A percentile compares a stretch with the other conserved stretches of the same genome.
Evolutionary conservation across 2,888 invertebrate genomes (phyloP).

Genomic region (Zelleria hepariella): DNA sequence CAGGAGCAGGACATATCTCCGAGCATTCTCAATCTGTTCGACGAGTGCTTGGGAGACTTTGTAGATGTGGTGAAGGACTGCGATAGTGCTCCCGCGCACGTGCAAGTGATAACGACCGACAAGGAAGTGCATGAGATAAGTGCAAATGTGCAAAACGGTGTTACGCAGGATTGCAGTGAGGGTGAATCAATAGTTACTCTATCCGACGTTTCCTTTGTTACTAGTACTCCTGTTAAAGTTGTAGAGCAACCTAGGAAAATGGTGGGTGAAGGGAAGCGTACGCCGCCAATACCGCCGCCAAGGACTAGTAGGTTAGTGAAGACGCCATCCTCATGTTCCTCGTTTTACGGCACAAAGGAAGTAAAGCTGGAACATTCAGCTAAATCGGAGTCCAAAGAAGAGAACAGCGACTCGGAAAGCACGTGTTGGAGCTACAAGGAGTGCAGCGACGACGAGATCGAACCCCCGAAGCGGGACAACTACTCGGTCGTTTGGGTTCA

Average conservation of each 20-base stretch:
- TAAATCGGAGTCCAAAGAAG: neutral
- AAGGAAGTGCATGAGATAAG: constrained; percentile 15
- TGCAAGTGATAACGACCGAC: constrained; percentile 11
- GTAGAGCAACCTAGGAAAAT: neutral
- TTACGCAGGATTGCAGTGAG: constrained; percentile 37
- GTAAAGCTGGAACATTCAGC: constrained; percentile 14
- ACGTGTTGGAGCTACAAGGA: constrained; percentile 66
- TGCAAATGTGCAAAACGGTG: constrained; percentile 19
- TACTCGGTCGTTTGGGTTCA: constrained; percentile 62
- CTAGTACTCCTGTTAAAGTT: constrained; percentile 40
- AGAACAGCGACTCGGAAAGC: constrained; percentile 51
- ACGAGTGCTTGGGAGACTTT: constrained; percentile 48
- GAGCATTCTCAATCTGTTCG: constrained; percentile 62
- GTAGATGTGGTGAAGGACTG: neutral
- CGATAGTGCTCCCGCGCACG: neutral
- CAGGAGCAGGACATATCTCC: constrained; percentile 37
- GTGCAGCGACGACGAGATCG: constrained; percentile 41
- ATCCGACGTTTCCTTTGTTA: constrained; percentile 43
- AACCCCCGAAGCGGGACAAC: constrained; percentile 29
- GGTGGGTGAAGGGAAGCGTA: neutral
- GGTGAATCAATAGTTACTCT: constrained; percentile 32
- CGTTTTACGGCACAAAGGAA: constrained; percentile 26
- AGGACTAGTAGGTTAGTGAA: constrained; percentile 32
- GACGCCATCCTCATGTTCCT: constrained; percentile 30
- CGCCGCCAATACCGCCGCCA: constrained; percentile 37